Base-by-base conservation (phyloP, 2,797 vertebrate genomes). In the Lindbergichthys nudifrons region DNA sequence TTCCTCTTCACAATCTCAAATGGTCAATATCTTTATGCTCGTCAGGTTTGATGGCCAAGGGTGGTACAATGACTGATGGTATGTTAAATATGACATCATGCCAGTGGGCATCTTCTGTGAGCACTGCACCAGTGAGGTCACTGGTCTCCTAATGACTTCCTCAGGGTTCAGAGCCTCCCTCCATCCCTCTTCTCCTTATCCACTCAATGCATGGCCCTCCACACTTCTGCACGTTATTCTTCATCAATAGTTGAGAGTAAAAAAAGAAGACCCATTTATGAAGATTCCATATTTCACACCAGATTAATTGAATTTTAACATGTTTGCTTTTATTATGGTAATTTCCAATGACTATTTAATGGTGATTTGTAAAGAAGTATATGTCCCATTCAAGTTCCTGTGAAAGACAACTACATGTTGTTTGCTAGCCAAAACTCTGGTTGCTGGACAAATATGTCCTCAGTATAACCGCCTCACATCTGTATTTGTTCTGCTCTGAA, bases 401-500 rank as follows among this genome's bases (percentile, higher is more conserved):
- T 53, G 62, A 81, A 57, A 63, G 54, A 64, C 65, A 75, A 52
- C 57, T 53, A 32, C 61, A 23, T 65, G 80, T 53, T 66, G 77
- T 82, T 87, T 79, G 65, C 72, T 16, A 65, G 75, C 79, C 85
- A 69, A 86, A 88, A 87, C 80, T 88, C 54, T 47, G 47, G 70
- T 75, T 63, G 73, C 78, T 82, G 81, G 82, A 90, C 89, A 86
- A 92, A 88, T 72, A 78, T 86, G 91, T 92, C 90, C 92, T 87
- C 87, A 32, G 73, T 81, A 83, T 71, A 85, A 86, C 81, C 18
- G 81, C 81, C 90, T 91, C 87, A 90, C 87, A 92, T 92, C 82
- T 91, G 89, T 91, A 92, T 94, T 93, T 94, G 92, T 92, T 92
- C 90, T 92, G 91, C 90, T 92, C 89, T 94, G 92, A 95, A 93